phyloP scores from a whole-genome alignment of 2,888 invertebrate species.

The Sinotaia quadrata region DNA sequence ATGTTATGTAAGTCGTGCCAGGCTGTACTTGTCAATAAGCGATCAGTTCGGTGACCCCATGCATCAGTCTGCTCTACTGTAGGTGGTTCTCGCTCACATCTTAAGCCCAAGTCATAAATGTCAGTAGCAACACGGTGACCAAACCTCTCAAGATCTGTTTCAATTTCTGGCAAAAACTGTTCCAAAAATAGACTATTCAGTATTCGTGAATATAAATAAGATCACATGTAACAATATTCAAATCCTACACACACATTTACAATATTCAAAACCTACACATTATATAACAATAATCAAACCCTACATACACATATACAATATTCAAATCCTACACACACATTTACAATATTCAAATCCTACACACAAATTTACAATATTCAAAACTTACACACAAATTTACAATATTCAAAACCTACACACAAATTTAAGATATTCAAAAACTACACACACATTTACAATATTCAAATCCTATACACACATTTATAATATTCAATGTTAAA shows the following conservation, averaged over 20 bases:
- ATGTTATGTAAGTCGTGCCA: slow-evolving; percentile 75
- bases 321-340: neutral
- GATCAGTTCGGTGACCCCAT: slow-evolving; percentile 75
- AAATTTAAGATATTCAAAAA: too few relatives aligned
- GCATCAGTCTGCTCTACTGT: slow-evolving; percentile 73
- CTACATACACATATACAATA: too few relatives aligned
- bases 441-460: too few relatives aligned
- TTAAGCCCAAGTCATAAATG: slow-evolving; percentile 71
- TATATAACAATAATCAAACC: too few relatives aligned
- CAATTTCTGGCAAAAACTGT: slow-evolving; percentile 54
- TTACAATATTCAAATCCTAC: too few relatives aligned
- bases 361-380: too few relatives aligned
- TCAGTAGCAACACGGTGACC: slow-evolving; percentile 74
- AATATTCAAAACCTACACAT: too few relatives aligned
- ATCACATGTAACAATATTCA: neutral
- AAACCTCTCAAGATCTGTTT: slow-evolving; percentile 73
- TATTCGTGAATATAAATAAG: neutral
- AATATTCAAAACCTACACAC: too few relatives aligned
- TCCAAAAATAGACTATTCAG: slow-evolving; percentile 4
- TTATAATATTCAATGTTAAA: too few relatives aligned
- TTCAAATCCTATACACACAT: too few relatives aligned
- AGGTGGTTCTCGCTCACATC: slow-evolving; percentile 75
- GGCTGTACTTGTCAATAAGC: slow-evolving; percentile 74
- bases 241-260: neutral
- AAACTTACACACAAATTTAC: too few relatives aligned